phyloP scores from a whole-genome alignment of 2,888 invertebrate genomes.

The Pammene fasciana region DNA sequence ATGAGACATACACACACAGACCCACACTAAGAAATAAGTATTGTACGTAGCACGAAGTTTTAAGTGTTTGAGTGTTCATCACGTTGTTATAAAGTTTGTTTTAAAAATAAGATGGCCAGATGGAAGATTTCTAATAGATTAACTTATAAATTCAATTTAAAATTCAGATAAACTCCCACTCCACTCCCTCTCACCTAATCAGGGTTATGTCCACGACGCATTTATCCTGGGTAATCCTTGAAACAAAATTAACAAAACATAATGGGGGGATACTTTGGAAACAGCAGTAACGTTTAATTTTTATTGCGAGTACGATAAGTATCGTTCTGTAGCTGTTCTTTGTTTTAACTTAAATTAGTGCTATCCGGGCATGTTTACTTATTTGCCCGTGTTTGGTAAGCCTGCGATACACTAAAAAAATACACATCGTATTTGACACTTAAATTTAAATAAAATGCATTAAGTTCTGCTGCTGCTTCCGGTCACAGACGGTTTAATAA shows the following conservation, averaged over 20 bases:
- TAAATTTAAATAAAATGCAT: too few relatives aligned
- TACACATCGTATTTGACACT: too few relatives aligned
- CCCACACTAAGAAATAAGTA: too few relatives aligned
- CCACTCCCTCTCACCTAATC: constrained; percentile 19
- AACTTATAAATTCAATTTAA: constrained; percentile 9
- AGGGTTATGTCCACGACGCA: constrained; percentile 21
- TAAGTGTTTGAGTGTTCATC: neutral
- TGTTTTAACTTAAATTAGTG: constrained; percentile 41
- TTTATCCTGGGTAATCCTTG: constrained; percentile 28
- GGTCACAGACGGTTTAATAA: too few relatives aligned
- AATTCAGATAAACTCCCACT: neutral
- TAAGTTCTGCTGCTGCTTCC: too few relatives aligned
- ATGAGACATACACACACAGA: too few relatives aligned
- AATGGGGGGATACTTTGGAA: constrained; percentile 32
- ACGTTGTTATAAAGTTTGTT: neutral
- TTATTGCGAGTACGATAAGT: constrained; percentile 37
- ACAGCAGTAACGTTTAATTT: constrained; percentile 39
- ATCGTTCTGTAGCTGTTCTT: constrained; percentile 33
- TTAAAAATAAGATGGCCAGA: constrained; percentile 1
- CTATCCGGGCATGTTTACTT: constrained; percentile 27
- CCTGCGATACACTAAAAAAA: constrained; percentile 15
- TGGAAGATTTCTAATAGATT: constrained; percentile 7
- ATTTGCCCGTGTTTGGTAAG: neutral
- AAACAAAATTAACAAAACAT: constrained; percentile 36
- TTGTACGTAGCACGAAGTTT: too few relatives aligned